Conservation (phyloP, 2,113 vertebrate genomes). For the Mohoua ochrocephala region DNA sequence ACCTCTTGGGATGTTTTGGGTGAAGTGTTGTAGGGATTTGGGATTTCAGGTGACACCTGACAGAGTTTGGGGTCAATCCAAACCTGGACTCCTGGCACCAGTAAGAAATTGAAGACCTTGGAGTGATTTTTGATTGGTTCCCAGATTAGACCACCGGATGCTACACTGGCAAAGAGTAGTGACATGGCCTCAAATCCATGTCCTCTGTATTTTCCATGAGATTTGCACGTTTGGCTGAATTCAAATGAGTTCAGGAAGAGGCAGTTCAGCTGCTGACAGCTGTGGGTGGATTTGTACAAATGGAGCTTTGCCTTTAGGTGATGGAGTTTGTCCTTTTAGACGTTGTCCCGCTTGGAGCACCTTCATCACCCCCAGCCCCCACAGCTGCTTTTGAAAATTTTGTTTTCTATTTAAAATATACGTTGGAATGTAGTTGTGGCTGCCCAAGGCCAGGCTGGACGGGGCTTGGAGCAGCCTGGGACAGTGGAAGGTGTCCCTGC, state of each 20-base stretch:
- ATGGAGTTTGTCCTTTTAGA: background rate
- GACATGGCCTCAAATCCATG: background rate
- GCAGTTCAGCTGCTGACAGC: background rate
- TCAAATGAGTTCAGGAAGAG: background rate
- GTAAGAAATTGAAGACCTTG: background rate
- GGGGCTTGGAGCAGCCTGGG: background rate
- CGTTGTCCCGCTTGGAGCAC: too few relatives aligned
- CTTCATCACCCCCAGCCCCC: background rate
- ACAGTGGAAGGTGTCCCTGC: background rate
- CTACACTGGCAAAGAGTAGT: background rate
- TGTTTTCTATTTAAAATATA: background rate
- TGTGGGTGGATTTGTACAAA: background rate
- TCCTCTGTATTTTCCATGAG: background rate
- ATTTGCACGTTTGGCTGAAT: background rate
- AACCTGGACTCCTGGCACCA: background rate
- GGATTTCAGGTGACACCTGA: background rate
- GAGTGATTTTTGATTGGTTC: background rate
- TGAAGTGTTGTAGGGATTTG: background rate
- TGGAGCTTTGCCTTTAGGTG: background rate
- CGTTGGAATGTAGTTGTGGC: background rate
- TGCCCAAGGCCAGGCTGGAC: background rate
- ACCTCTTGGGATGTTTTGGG: background rate
- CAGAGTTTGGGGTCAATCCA: background rate
- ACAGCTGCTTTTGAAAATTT: fast-evolving
- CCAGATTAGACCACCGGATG: background rate